Conservation (phyloP, 2,888 invertebrate genomes). For the Drosophila formosana region DNA sequence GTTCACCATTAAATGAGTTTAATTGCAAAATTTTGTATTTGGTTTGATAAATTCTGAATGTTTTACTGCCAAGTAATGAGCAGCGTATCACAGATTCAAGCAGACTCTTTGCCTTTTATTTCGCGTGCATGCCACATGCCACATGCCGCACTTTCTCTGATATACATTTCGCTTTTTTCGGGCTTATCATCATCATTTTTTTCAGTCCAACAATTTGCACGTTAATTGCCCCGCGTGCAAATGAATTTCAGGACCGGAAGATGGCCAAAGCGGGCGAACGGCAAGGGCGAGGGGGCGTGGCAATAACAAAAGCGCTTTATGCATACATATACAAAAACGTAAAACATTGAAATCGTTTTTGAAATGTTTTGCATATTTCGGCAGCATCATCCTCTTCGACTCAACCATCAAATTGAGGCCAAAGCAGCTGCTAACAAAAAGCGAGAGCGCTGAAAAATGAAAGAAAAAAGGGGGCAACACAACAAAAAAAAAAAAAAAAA, state of each 20-base stretch:
- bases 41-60: neutral
- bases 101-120: neutral
- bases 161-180: neutral
- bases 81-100: neutral
- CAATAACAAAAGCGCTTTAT: constrained; percentile 24
- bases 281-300: neutral
- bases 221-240: constrained; percentile 32
- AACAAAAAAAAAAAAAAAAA: constrained; percentile 6
- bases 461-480: constrained; percentile 1
- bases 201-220: constrained; percentile 31
- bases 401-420: constrained; percentile 25
- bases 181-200: constrained; percentile 21
- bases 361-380: constrained; percentile 49
- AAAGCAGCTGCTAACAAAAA: constrained; percentile 25
- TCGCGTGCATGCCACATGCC: neutral
- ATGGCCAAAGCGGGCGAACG: neutral
- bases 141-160: neutral
- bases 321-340: constrained; percentile 8
- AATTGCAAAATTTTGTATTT: no score
- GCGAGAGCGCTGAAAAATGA: constrained; percentile 4
- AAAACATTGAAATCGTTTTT: constrained; percentile 37
- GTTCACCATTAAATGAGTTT: no score
- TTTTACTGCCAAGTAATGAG: no score
- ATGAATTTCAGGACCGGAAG: constrained; percentile 10
- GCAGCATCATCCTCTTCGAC: constrained; percentile 19